Evolutionary conservation across 1,140 invertebrate genomes (phyloP).

Genomic region (Pseudachorutes palmiensis): DNA sequence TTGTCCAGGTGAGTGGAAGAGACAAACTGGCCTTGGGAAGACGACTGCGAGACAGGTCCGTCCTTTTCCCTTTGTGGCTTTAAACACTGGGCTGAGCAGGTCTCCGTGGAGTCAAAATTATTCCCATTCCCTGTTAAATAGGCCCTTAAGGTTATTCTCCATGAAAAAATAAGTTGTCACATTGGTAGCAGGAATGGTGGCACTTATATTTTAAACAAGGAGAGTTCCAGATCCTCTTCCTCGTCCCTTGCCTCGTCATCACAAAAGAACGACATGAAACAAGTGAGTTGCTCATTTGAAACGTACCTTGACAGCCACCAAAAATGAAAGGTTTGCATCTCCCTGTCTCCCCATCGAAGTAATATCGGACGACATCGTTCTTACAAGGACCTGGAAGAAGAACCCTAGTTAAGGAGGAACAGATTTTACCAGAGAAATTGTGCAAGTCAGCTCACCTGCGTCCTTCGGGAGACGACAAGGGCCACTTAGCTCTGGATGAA

Average conservation of each 20-base stretch:
- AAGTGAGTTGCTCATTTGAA: not conserved
- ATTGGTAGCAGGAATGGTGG: no score
- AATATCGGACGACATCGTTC: constrained; percentile 33
- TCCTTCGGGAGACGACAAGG: constrained; percentile 33
- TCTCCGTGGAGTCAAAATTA: constrained; percentile 28
- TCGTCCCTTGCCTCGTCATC: no score
- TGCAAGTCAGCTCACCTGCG: not conserved
- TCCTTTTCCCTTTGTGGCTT: not conserved
- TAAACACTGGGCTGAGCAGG: constrained; percentile 17
- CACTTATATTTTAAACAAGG: no score
- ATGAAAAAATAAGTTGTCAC: no score
- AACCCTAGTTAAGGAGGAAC: not conserved
- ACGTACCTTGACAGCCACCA: constrained; percentile 36
- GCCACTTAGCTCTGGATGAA: constrained; percentile 29
- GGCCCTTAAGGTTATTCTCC: no score
- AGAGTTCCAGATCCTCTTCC: no score
- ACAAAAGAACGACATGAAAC: not conserved
- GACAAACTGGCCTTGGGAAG: not conserved
- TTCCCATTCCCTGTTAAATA: constrained; percentile 22
- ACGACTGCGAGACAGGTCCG: not conserved
- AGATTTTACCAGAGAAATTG: not conserved
- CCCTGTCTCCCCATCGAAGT: constrained; percentile 24
- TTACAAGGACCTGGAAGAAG: constrained; percentile 26
- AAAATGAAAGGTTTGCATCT: constrained; percentile 36
- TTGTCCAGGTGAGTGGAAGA: no score